Percentiles rank a stretch among this genome's conserved stretches.
These are phyloP conservation scores for Mylabris phalerata DNA, from an alignment of 1,140 invertebrate genomes.

Conservation along the genomic window DNA sequence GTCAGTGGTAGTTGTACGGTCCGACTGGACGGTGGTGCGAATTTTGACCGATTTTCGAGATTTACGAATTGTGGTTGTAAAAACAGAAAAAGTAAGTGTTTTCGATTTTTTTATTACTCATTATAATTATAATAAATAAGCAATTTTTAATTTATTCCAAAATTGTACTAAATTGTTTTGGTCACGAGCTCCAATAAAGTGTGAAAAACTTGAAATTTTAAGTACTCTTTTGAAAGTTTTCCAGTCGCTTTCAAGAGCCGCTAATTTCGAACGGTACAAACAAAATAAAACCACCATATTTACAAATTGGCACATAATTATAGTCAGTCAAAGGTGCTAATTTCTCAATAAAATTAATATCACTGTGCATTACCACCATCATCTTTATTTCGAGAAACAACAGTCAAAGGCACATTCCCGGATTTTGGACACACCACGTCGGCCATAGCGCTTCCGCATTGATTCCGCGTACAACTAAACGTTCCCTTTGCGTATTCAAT, in stretches of 20 bases:
- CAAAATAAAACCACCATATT: slow-evolving; percentile 6
- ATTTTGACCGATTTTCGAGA: no score
- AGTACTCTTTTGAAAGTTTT: neutral
- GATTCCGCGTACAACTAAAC: slow-evolving; percentile 54
- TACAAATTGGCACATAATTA: slow-evolving; percentile 6
- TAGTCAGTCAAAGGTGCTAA: slow-evolving; percentile 4
- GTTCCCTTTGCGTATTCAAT: slow-evolving; percentile 56
- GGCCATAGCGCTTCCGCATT: slow-evolving; percentile 65
- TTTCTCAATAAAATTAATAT: slow-evolving; percentile 27
- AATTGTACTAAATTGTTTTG: no score
- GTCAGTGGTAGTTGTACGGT: no score
- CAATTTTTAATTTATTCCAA: no score
- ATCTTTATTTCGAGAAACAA: neutral
- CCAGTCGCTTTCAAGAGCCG: neutral
- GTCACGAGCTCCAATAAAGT: no score
- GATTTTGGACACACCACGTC: slow-evolving; percentile 66
- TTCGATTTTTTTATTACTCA: no score
- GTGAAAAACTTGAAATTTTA: no score
- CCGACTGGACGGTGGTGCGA: no score
- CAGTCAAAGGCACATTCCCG: slow-evolving; percentile 57
- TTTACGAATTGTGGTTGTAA: no score
- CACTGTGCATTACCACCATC: slow-evolving; percentile 22
- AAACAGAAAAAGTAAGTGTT: no score
- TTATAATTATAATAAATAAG: no score
- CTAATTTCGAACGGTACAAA: neutral